Conservation (phyloP, 30 jellyfish, hydroid and myxozoan species). For the Hydractinia echinata region DNA sequence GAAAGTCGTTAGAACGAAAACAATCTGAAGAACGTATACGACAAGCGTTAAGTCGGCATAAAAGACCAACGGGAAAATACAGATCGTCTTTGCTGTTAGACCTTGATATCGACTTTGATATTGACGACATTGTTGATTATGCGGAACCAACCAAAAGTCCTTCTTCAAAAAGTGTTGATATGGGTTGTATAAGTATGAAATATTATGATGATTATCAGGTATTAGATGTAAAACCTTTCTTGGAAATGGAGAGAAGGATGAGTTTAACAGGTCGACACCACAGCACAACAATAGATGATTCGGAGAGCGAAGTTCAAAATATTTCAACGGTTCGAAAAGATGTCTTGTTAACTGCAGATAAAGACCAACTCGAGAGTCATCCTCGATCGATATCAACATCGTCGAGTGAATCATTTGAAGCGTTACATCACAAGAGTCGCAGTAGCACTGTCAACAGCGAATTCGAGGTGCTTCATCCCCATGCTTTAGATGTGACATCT, state of each 20-base stretch:
- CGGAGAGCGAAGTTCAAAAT: too few species aligned
- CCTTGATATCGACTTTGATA: constrained; percentile 78
- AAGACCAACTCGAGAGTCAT: too few species aligned
- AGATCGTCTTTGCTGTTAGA: constrained; percentile 74
- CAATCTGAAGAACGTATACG: constrained; percentile 49
- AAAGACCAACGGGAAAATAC: background rate
- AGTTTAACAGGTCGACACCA: constrained; percentile 5
- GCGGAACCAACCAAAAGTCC: constrained; percentile 63
- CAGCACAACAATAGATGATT: too few species aligned
- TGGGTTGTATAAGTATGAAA: constrained; percentile 58
- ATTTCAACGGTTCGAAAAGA: too few species aligned
- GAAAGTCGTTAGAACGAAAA: constrained; percentile 34
- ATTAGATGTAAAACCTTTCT: constrained; percentile 29
- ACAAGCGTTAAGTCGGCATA: constrained; percentile 26
- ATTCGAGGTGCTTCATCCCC: background rate
- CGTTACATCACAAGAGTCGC: background rate
- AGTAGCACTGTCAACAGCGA: background rate
- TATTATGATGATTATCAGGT: constrained; percentile 23
- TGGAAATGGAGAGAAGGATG: constrained; percentile 23
- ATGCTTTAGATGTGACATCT: background rate
- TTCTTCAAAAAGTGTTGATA: constrained; percentile 77
- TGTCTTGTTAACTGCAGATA: too few species aligned
- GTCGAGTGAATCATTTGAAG: too few species aligned
- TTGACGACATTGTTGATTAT: constrained; percentile 56
- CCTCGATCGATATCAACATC: too few species aligned